A percentile compares a stretch with the other conserved stretches of the same genome.
phyloP scores from a whole-genome alignment of 2,797 vertebrate species.

The Sebastes goodei region DNA sequence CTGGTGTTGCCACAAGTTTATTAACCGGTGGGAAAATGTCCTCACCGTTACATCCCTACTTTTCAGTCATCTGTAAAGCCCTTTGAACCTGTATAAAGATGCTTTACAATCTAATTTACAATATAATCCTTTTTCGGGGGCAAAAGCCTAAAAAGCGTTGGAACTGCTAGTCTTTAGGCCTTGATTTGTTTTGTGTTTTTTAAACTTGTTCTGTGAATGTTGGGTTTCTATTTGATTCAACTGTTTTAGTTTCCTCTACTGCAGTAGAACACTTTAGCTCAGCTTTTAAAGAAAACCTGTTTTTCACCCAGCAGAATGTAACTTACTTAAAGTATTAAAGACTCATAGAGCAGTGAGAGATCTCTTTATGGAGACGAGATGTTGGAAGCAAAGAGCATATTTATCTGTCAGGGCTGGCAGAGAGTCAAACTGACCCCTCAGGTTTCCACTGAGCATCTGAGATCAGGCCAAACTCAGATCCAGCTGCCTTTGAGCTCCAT shows the following conservation, averaged over 20 bases:
- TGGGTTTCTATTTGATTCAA: neutral
- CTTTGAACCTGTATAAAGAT: neutral
- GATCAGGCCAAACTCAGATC: conserved; percentile 55
- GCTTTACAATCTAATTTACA: neutral
- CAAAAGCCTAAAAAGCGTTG: neutral
- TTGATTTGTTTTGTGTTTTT: neutral
- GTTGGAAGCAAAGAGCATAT: conserved; percentile 55
- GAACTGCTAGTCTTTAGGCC: neutral
- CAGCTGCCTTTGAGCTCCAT: conserved; percentile 50
- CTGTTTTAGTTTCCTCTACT: neutral
- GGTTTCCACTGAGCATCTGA: conserved; percentile 57
- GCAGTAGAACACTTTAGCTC: neutral
- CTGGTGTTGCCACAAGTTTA: rapidly evolving
- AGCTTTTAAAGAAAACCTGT: neutral
- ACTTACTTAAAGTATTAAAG: conserved; percentile 25
- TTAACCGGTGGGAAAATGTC: too few relatives aligned
- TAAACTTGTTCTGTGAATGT: neutral
- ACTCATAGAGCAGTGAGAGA: conserved; percentile 38
- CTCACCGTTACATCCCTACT: too few relatives aligned
- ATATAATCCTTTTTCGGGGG: neutral
- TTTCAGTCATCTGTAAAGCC: neutral
- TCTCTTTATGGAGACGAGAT: conserved; percentile 46
- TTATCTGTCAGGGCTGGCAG: conserved; percentile 63
- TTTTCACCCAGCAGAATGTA: conserved; percentile 17
- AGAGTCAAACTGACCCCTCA: conserved; percentile 52